Evolutionary conservation across 2,113 vertebrate genomes (phyloP).

Genomic region (Cercopithecus mona): DNA sequence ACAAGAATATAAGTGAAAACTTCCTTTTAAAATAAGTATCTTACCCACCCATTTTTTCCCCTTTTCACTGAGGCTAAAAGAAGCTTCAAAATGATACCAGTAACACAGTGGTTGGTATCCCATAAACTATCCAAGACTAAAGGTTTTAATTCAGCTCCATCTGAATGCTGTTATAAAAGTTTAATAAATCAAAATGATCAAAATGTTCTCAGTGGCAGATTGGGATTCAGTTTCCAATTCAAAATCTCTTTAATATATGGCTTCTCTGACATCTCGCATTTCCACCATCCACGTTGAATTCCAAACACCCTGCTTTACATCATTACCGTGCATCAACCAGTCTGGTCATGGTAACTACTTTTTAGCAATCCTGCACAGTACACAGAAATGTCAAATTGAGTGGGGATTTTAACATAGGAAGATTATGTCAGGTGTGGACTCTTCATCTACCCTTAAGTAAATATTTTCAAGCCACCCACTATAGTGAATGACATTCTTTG

Average conservation of each 20-base stretch:
- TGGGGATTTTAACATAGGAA: slow-evolving; percentile 66
- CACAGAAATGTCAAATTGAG: slow-evolving; percentile 79
- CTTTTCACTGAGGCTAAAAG: slow-evolving; percentile 67
- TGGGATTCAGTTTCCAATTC: slow-evolving; percentile 88
- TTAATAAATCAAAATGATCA: slow-evolving; percentile 93
- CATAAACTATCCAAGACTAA: slow-evolving; percentile 82
- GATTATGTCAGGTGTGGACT: slow-evolving; percentile 78
- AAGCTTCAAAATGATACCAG: slow-evolving; percentile 60
- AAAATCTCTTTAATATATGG: slow-evolving; percentile 88
- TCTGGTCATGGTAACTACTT: slow-evolving; percentile 75
- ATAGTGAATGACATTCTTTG: slow-evolving; percentile 71
- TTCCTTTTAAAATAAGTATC: slow-evolving; percentile 61
- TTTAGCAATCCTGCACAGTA: slow-evolving; percentile 79
- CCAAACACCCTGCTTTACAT: slow-evolving; percentile 83
- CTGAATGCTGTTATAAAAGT: slow-evolving; percentile 87
- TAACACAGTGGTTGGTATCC: slow-evolving; percentile 62
- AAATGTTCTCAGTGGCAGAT: slow-evolving; percentile 86
- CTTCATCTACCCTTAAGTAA: slow-evolving; percentile 81
- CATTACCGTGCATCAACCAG: slow-evolving; percentile 80
- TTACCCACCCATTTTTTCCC: slow-evolving; percentile 7
- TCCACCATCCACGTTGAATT: slow-evolving; percentile 83
- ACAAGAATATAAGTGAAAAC: slow-evolving; percentile 49
- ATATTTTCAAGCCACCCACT: slow-evolving; percentile 78
- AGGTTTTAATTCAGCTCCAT: slow-evolving; percentile 84
- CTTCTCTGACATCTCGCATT: slow-evolving; percentile 85